phyloP scores from a whole-genome alignment of 2,113 vertebrate species.

The Apaloderma vittatum region DNA sequence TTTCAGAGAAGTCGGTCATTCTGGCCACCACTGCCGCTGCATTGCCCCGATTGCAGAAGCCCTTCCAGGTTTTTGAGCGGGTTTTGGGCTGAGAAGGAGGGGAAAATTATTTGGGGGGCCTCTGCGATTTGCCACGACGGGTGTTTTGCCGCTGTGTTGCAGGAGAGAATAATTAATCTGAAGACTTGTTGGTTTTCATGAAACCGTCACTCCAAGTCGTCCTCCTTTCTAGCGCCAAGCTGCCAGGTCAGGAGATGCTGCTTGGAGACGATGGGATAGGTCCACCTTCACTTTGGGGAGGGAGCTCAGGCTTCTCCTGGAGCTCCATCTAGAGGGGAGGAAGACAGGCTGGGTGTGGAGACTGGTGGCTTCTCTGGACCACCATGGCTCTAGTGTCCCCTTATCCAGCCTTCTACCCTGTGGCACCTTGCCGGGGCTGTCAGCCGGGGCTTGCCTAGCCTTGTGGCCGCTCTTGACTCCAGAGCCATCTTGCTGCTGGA shows the following conservation, averaged over 20 bases:
- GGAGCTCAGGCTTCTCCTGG: slow-evolving; percentile 21
- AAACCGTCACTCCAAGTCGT: not conserved
- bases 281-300: rapidly evolving
- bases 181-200: not conserved
- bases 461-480: not conserved
- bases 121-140: rapidly evolving
- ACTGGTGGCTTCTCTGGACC: not conserved
- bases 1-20: not conserved
- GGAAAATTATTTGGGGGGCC: too few species aligned
- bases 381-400: not conserved
- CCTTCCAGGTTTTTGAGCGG: not conserved
- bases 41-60: not conserved
- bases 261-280: not conserved
- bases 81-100: not conserved
- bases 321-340: slow-evolving; percentile 37
- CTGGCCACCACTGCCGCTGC: rapidly evolving
- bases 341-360: not conserved
- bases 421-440: not conserved
- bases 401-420: not conserved
- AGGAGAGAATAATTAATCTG: not conserved
- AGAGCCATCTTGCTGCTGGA: not conserved
- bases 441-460: not conserved
- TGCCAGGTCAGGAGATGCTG: not conserved
- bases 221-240: not conserved
- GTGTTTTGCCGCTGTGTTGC: rapidly evolving